Evolutionary conservation across 92 coral and sea anemone genomes (phyloP).

Genomic region (Galaxea fascicularis): DNA sequence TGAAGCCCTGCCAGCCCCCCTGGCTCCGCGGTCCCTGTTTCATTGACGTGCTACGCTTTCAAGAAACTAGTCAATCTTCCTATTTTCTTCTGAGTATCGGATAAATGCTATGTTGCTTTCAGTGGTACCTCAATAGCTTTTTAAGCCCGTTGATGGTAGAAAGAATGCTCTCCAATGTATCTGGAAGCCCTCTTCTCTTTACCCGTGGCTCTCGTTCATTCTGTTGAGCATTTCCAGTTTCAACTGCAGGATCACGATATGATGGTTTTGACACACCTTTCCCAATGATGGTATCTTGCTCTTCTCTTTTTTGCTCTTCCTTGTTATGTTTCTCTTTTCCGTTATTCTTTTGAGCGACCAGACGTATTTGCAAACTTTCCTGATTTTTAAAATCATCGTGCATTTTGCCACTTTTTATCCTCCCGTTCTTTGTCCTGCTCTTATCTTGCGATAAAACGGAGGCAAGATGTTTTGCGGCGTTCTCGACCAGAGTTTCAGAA

Average conservation of each 20-base stretch:
- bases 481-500: background rate
- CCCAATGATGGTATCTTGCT: background rate
- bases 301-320: background rate
- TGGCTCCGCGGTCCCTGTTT: too few relatives aligned
- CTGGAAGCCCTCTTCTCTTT: conserved; percentile 35
- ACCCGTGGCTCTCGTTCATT: background rate
- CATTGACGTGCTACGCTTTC: too few relatives aligned
- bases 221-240: background rate
- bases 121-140: conserved; percentile 1
- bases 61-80: too few relatives aligned
- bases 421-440: background rate
- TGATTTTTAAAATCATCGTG: background rate
- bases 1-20: too few relatives aligned
- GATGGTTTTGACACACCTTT: conserved; percentile 18
- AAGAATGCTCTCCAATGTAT: conserved; percentile 45
- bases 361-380: background rate
- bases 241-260: background rate
- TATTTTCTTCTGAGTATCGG: too few relatives aligned
- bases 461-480: background rate
- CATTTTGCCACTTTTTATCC: background rate
- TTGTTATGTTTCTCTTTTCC: background rate
- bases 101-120: background rate
- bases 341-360: background rate
- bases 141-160: conserved; percentile 31
- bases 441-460: background rate